Conservation (phyloP, 2,797 vertebrate genomes). For the Gymnopithys bicolor region DNA sequence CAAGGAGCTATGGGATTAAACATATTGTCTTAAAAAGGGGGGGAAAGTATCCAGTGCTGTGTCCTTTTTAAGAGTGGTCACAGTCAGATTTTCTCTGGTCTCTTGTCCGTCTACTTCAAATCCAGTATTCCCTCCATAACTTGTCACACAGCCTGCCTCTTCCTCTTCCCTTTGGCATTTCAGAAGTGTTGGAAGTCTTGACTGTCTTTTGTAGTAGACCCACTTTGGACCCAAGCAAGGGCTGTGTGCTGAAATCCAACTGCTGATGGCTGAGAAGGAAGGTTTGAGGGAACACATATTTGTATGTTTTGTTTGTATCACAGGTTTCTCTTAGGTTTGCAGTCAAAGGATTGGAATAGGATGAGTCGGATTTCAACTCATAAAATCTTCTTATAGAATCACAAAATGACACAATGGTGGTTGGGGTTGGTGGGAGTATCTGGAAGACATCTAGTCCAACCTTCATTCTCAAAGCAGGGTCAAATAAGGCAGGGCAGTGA, state of each 20-base stretch:
- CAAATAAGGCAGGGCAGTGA: background rate
- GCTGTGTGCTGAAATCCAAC: background rate
- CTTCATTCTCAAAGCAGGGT: background rate
- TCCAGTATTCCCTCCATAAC: background rate
- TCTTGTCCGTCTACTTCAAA: background rate
- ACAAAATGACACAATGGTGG: background rate
- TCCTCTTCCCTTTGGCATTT: background rate
- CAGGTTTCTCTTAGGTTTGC: background rate
- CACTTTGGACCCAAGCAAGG: fast-evolving
- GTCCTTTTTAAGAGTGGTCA: background rate
- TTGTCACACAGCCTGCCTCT: background rate
- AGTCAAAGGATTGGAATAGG: background rate
- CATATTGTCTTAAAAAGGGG: background rate
- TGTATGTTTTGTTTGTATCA: background rate
- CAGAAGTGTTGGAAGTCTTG: background rate
- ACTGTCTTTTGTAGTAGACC: background rate
- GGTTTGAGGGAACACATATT: fast-evolving
- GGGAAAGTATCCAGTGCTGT: fast-evolving
- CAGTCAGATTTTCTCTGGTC: background rate
- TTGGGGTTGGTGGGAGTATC: background rate
- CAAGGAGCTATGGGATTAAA: background rate
- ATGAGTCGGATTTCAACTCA: background rate
- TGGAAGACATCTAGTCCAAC: background rate
- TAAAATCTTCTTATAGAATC: background rate
- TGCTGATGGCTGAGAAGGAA: background rate